Percentiles rank a stretch among this genome's conserved stretches.
phyloP scores from a whole-genome alignment of 2,797 vertebrate species.

The Galagoides demidoff region DNA sequence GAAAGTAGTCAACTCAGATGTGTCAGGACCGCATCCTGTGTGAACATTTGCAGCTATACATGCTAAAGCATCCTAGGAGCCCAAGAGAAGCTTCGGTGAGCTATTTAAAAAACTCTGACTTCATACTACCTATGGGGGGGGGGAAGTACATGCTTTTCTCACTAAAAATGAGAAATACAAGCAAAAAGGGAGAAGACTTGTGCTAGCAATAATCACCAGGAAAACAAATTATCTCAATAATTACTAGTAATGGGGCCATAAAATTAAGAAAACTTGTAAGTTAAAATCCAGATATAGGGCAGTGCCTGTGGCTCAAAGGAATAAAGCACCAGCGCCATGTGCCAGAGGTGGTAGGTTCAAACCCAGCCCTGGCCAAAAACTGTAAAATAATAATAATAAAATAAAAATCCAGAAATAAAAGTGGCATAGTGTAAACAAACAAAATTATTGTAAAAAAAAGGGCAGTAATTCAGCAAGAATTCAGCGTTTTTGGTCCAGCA shows the following conservation, averaged over 20 bases:
- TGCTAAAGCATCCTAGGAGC: neutral
- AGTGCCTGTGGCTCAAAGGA: too few relatives aligned
- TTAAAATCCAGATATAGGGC: neutral
- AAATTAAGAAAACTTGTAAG: slow-evolving; percentile 4
- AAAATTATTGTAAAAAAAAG: slow-evolving; percentile 13
- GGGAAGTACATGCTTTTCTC: neutral
- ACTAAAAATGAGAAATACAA: neutral
- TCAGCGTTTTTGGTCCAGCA: neutral
- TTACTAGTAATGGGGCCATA: neutral
- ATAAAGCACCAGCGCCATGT: too few relatives aligned
- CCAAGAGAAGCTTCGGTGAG: neutral
- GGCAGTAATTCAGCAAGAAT: neutral
- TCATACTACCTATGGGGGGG: neutral
- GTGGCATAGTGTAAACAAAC: neutral
- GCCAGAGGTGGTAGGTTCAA: too few relatives aligned
- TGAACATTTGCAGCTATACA: neutral
- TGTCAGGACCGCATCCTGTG: neutral
- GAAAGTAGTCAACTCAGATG: neutral
- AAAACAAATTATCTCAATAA: neutral
- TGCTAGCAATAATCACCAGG: neutral
- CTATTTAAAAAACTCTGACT: neutral
- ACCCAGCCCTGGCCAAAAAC: too few relatives aligned
- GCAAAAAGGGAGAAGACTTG: neutral
- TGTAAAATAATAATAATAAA: too few relatives aligned
- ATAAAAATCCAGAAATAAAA: slow-evolving; percentile 22